phyloP scores from a whole-genome alignment of 2,113 vertebrate species.

The Halichoerus grypus region DNA sequence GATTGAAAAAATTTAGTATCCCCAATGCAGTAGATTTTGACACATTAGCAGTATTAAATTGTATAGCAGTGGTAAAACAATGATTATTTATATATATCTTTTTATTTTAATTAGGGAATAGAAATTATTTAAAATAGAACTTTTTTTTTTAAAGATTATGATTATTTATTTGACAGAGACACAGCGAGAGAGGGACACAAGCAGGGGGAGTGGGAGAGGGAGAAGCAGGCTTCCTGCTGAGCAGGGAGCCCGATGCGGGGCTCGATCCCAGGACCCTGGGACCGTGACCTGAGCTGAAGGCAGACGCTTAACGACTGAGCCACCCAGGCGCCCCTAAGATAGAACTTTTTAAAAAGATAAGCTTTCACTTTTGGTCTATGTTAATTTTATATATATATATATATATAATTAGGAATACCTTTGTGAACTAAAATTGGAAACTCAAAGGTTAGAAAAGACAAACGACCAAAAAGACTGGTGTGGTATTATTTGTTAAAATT shows the following conservation, averaged over 20 bases:
- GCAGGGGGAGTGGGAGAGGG: no score
- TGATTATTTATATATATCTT: neutral
- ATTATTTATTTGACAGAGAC: no score
- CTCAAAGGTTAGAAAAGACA: neutral
- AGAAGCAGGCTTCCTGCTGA: no score
- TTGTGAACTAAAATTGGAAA: slow-evolving; percentile 5
- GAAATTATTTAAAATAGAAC: slow-evolving; percentile 8
- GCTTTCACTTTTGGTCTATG: slow-evolving; percentile 24
- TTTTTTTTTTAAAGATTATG: neutral
- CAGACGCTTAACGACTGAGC: no score
- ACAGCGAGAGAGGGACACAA: no score
- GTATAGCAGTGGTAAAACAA: neutral
- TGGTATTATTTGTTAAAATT: neutral
- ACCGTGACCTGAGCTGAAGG: no score
- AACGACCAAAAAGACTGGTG: neutral
- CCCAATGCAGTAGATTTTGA: slow-evolving; percentile 22
- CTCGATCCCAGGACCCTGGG: no score
- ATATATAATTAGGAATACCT: neutral
- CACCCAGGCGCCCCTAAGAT: neutral
- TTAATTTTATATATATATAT: neutral
- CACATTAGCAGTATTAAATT: neutral
- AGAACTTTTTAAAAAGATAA: neutral
- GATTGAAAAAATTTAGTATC: slow-evolving; percentile 22
- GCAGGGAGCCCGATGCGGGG: no score
- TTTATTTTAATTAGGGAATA: neutral